Conservation (phyloP, 35 echinoderm and acorn worm species). For the Ophioderma brevispina region DNA sequence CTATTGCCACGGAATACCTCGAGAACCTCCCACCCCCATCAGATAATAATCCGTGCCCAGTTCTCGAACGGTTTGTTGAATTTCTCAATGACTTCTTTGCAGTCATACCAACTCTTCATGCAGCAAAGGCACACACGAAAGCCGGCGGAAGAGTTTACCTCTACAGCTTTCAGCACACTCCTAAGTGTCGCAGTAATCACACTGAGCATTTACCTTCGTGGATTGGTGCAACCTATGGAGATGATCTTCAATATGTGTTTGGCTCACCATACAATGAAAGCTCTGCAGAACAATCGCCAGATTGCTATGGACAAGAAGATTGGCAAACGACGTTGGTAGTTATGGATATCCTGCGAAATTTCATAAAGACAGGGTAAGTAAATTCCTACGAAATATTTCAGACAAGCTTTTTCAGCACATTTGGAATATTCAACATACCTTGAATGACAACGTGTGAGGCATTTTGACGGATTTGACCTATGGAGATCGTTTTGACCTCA, state of each 20-base stretch:
- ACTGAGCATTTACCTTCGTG: neutral
- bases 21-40: neutral
- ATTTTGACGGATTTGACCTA: no score
- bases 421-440: no score
- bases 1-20: neutral
- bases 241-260: slow-evolving; percentile 44
- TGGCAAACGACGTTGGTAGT: neutral
- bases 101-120: neutral
- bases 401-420: no score
- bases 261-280: slow-evolving; percentile 39
- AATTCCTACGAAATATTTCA: no score
- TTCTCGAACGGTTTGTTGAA: neutral
- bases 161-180: slow-evolving; percentile 19
- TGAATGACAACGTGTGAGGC: no score
- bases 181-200: neutral
- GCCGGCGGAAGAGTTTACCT: neutral
- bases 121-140: neutral
- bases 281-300: neutral
- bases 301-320: slow-evolving; percentile 5
- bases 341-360: neutral
- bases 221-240: neutral
- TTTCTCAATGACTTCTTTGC: slow-evolving; percentile 9
- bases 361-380: slow-evolving; percentile 21
- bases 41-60: neutral
- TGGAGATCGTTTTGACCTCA: no score